Evolutionary conservation across 1,140 invertebrate species (phyloP).

Genomic region (Euwallacea similis): DNA sequence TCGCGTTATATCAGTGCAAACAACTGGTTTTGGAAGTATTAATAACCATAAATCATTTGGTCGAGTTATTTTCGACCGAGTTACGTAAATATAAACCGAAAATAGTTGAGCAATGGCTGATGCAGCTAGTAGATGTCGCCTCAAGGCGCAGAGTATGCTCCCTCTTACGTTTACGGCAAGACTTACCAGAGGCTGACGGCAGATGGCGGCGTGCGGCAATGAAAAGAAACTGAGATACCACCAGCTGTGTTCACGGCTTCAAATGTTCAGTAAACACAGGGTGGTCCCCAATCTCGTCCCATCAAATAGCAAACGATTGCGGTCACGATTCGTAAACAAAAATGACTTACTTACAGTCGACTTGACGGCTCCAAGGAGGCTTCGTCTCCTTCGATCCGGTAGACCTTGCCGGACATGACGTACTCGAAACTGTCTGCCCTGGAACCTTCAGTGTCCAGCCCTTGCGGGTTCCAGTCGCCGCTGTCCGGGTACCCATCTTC

Average conservation of each 20-base stretch:
- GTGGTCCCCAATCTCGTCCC: constrained; percentile 76
- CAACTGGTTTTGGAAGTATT: not conserved
- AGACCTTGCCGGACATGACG: constrained; percentile 99
- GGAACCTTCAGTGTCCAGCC: constrained; percentile 77
- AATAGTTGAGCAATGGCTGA: not conserved
- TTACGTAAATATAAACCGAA: too few relatives aligned
- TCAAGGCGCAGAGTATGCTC: not conserved
- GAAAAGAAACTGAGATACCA: constrained; percentile 90
- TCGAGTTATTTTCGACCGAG: too few relatives aligned
- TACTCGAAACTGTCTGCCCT: constrained; percentile 97
- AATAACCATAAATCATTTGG: too few relatives aligned
- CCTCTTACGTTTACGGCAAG: not conserved
- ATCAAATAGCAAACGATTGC: constrained; percentile 22
- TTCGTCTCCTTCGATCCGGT: constrained; percentile 97
- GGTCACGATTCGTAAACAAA: not conserved
- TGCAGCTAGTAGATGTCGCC: not conserved
- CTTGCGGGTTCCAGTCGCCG: constrained; percentile 88
- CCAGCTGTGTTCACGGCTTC: constrained; percentile 95
- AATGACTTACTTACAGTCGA: constrained; percentile 68
- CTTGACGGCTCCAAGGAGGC: constrained; percentile 83
- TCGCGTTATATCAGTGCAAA: not conserved
- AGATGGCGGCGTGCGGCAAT: constrained; percentile 47
- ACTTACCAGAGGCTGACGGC: not conserved
- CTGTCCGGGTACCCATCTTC: constrained; percentile 96
- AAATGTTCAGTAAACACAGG: constrained; percentile 86